Evolutionary conservation across 1,140 invertebrate species (phyloP).

Genomic region (Wasmannia auropunctata): DNA sequence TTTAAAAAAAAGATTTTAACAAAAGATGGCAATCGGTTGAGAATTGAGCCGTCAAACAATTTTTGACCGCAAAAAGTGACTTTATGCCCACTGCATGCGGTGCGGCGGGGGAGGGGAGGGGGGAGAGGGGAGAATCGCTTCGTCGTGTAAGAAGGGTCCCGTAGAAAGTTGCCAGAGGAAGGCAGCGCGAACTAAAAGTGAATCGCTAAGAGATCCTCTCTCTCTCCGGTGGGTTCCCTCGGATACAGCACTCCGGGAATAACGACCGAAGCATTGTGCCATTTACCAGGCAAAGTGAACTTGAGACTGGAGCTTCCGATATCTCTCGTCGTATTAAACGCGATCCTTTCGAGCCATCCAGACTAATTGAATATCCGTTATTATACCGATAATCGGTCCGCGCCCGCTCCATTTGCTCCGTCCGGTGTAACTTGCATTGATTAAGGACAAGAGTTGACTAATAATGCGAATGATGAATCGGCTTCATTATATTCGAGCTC

Average conservation of each 20-base stretch:
- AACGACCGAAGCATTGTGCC: background rate
- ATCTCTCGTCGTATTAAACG: background rate
- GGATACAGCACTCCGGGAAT: conserved; percentile 39
- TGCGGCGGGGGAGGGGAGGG: too few relatives aligned
- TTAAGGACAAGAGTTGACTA: background rate
- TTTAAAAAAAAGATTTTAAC: too few relatives aligned
- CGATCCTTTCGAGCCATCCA: background rate
- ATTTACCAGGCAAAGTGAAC: background rate
- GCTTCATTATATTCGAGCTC: background rate
- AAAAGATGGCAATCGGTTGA: too few relatives aligned
- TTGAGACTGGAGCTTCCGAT: background rate
- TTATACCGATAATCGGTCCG: conserved; percentile 15
- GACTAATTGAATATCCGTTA: background rate
- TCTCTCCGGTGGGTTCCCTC: conserved; percentile 21
- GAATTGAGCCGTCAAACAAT: too few relatives aligned
- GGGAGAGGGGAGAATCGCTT: too few relatives aligned
- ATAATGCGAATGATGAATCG: background rate
- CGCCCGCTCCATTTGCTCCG: background rate
- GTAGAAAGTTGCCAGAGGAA: conserved; percentile 22
- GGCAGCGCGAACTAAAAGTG: conserved; percentile 30
- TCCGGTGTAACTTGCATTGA: background rate
- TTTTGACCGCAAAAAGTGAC: too few relatives aligned
- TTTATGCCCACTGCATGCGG: too few relatives aligned
- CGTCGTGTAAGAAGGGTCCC: conserved; percentile 30
- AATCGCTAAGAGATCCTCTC: conserved; percentile 45